A percentile compares a stretch with the other conserved stretches of the same genome.
Evolutionary conservation across 2,888 invertebrate species (phyloP).

Genomic region (Dynastes grantii): DNA sequence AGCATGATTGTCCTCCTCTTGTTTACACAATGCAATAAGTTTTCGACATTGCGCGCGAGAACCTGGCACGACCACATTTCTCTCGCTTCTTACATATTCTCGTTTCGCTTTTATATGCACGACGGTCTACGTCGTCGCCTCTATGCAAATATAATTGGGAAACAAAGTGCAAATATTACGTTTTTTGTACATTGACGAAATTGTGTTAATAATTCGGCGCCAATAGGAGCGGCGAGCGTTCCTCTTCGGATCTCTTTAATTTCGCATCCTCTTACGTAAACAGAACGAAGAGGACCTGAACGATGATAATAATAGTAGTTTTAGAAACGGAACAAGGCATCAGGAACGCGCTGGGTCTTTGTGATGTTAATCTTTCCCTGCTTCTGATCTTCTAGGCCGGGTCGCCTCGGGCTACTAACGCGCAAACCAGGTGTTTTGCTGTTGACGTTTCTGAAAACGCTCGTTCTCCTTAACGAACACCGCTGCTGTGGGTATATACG

Average conservation of each 20-base stretch:
- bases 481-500: background rate
- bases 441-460: slow-evolving; percentile 39
- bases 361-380: slow-evolving; percentile 45
- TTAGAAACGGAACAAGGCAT: slow-evolving; percentile 17
- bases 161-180: slow-evolving; percentile 48
- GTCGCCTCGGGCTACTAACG: slow-evolving; percentile 22
- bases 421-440: slow-evolving; percentile 42
- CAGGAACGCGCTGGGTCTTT: slow-evolving; percentile 7
- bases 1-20: no score
- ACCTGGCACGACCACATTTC: background rate
- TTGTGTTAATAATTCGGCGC: slow-evolving; percentile 41
- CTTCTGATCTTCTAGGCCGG: slow-evolving; percentile 31
- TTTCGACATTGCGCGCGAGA: background rate
- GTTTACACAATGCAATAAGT: background rate
- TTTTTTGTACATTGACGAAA: slow-evolving; percentile 30
- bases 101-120: background rate
- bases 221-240: background rate
- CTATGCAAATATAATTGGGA: slow-evolving; percentile 46
- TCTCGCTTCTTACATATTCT: background rate
- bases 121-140: slow-evolving; percentile 2
- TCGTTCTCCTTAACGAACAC: slow-evolving; percentile 9
- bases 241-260: slow-evolving; percentile 24
- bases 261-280: slow-evolving; percentile 41
- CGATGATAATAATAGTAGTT: slow-evolving; percentile 25
- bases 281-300: background rate